These are phyloP conservation scores for Oryctes rhinoceros DNA, from an alignment of 1,140 invertebrate species.

Conservation along the genomic window DNA sequence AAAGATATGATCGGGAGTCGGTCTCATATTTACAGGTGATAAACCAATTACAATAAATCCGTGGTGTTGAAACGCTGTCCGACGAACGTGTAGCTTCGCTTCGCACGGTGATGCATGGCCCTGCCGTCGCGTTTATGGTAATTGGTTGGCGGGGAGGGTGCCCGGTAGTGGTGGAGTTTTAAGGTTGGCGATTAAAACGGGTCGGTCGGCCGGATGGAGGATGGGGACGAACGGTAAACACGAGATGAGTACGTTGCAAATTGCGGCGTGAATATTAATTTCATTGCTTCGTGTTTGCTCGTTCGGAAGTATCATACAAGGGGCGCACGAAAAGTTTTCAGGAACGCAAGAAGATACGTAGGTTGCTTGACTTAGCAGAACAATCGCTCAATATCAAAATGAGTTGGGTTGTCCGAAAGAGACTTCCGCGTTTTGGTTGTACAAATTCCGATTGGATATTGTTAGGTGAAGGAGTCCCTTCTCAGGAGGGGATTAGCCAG, in stretches of 20 bases:
- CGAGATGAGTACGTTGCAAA: conserved; percentile 2
- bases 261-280: conserved; percentile 10
- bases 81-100: neutral
- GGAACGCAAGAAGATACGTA: neutral
- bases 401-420: too few species aligned
- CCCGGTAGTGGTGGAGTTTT: neutral
- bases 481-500: too few species aligned
- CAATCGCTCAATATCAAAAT: too few species aligned
- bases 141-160: neutral
- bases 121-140: conserved; percentile 23
- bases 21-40: conserved; percentile 46
- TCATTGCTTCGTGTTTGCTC: neutral
- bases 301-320: too few species aligned
- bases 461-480: too few species aligned
- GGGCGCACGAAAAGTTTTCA: neutral
- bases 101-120: conserved; percentile 4
- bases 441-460: too few species aligned
- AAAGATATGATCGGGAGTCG: neutral
- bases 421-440: too few species aligned
- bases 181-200: neutral
- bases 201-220: neutral
- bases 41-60: conserved; percentile 44
- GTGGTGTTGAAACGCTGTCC: conserved; percentile 22
- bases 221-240: neutral
- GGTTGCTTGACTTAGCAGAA: too few species aligned